phyloP scores from a whole-genome alignment of 2,797 vertebrate species.

The Diplodus sargus region DNA sequence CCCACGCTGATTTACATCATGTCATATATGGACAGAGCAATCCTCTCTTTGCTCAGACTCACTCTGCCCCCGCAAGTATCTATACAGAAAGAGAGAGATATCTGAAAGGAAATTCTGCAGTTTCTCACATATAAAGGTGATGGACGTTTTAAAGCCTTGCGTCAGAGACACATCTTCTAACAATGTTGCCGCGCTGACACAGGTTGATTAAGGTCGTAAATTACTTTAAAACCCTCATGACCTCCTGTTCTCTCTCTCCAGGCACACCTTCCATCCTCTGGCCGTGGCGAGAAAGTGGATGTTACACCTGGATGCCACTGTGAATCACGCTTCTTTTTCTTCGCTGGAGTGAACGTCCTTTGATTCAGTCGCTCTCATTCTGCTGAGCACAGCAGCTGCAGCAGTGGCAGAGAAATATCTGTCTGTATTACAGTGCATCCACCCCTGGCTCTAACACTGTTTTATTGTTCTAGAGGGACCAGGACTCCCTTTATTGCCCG shows the following conservation, averaged over 20 bases:
- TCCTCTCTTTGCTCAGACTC: conserved; percentile 38
- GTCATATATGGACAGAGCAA: conserved; percentile 49
- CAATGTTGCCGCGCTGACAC: conserved; percentile 1
- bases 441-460: conserved; percentile 71
- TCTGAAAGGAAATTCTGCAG: neutral
- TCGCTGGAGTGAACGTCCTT: conserved; percentile 50
- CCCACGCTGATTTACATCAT: conserved; percentile 66
- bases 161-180: neutral
- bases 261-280: neutral
- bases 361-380: conserved; percentile 59
- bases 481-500: conserved; percentile 70
- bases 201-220: conserved; percentile 29
- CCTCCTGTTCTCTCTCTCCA: conserved; percentile 5
- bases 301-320: conserved; percentile 41
- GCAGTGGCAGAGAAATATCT: conserved; percentile 72
- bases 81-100: neutral
- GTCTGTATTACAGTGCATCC: conserved; percentile 71
- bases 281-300: conserved; percentile 1
- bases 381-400: conserved; percentile 72
- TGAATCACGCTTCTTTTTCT: conserved; percentile 40
- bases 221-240: conserved; percentile 17
- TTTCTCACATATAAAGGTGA: neutral
- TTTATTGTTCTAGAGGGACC: conserved; percentile 78
- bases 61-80: neutral
- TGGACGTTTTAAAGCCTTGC: neutral